Evolutionary conservation across 1,140 invertebrate genomes (phyloP), one percentile per base, ranked within the genome.

Genomic region (Procambarus virginalis): DNA sequence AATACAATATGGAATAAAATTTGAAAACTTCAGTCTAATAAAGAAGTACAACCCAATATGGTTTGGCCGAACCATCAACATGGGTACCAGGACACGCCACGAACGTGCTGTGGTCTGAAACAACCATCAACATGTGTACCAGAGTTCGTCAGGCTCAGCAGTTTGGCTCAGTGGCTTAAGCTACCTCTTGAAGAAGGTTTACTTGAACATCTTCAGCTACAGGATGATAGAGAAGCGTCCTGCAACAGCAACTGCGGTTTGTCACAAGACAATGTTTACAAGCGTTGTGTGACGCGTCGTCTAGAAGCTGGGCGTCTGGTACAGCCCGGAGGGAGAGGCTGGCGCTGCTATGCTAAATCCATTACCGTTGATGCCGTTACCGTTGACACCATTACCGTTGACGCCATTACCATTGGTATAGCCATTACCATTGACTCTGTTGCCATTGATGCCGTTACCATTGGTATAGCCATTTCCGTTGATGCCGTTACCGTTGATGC

Each of bases 391-490:
- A 49, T 79, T 79, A n/a, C 48, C 77, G 77, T 51, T 79, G 14
- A 2, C 78, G 4, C 51, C 78, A 58, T 80, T 80, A 22, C 78
- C 78, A 34, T 80, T 80, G 20, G 34, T 34, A 34, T 34, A 34
- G 0, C 34, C 34, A 34, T 34, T 34, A 34, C 34, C 34, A 34
- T 8, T 20, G 45, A 20, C 49, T 51, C 58, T 14, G 10, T 46
- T 49, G 1, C 75, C 75, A 77, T 77, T 58, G 22, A 20, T 51
- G 5, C 48, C 48, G 6, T 58, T 58, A 49, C 58, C 58, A 34
- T 58, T 58, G n/a, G 22, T 45, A 6, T 9, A n/a, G 34, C 78
- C 78, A 34, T 80, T 80, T 20, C 78, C 78, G 8, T 80, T 80
- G 9, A 20, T n/a, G 20, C 51, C 51, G 34, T 55, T 80, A 49